These are phyloP conservation scores for Amazona ochrocephala DNA, from an alignment of 2,797 vertebrate genomes.

Conservation along the genomic window DNA sequence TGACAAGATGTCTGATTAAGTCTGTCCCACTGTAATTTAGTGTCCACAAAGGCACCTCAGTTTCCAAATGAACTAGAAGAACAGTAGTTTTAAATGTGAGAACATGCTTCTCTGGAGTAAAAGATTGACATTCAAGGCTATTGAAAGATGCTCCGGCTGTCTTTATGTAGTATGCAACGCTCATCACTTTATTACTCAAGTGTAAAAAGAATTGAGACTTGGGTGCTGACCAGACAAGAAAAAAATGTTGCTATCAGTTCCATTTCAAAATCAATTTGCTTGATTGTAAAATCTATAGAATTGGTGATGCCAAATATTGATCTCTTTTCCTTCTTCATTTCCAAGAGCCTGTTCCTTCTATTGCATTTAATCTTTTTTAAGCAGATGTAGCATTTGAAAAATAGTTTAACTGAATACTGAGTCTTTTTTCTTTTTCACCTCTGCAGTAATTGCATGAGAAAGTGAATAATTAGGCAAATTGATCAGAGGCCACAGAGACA, in stretches of 20 bases:
- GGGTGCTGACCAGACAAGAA: conserved; percentile 6
- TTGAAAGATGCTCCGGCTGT: not conserved
- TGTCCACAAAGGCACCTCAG: not conserved
- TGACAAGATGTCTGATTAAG: not conserved
- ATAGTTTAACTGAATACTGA: not conserved
- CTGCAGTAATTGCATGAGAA: not conserved
- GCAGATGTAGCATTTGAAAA: not conserved
- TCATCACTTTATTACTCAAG: not conserved
- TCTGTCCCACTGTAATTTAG: not conserved
- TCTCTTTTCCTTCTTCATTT: not conserved
- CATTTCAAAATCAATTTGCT: not conserved
- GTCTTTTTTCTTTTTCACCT: not conserved
- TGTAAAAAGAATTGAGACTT: not conserved
- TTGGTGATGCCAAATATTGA: conserved; percentile 35
- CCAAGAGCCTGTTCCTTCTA: not conserved
- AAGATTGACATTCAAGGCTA: not conserved
- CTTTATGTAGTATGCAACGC: not conserved
- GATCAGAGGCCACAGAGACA: not conserved
- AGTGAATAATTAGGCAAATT: not conserved
- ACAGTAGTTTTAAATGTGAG: not conserved
- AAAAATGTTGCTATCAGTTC: not conserved
- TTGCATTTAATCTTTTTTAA: not conserved
- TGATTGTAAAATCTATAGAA: conserved; percentile 1
- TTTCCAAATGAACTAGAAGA: conserved; percentile 2
- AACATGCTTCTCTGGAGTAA: conserved; percentile 15